Evolutionary conservation across 2,888 invertebrate species (phyloP).

Genomic region (Drosophila leonis): DNA sequence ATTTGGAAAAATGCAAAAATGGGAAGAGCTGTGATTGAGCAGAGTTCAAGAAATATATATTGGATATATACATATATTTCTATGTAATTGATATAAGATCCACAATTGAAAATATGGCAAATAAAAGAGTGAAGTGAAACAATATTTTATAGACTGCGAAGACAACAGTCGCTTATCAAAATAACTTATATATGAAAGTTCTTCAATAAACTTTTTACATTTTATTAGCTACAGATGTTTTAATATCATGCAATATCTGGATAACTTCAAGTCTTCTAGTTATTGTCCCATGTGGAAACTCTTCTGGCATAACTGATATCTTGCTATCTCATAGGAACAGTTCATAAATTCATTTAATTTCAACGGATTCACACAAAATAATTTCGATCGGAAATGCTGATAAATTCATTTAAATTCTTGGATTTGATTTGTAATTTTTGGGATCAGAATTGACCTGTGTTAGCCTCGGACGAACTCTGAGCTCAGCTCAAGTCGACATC

Average conservation of each 20-base stretch:
- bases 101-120: not conserved
- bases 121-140: not conserved
- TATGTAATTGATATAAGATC: not conserved
- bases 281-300: constrained; percentile 11
- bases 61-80: not conserved
- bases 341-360: not conserved
- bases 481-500: constrained; percentile 74
- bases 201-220: not conserved
- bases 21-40: constrained; percentile 5
- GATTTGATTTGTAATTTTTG: not conserved
- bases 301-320: not conserved
- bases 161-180: constrained; percentile 1
- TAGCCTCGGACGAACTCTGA: not conserved
- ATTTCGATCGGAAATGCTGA: not conserved
- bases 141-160: not conserved
- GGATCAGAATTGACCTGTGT: not conserved
- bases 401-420: constrained; percentile 2
- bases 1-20: not conserved
- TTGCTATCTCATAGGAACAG: not conserved
- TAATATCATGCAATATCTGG: constrained; percentile 13
- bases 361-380: not conserved
- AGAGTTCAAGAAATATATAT: constrained; percentile 1
- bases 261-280: not conserved
- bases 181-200: not conserved
- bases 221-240: not conserved